These are phyloP conservation scores for Tenebrosternarchus preto DNA, from an alignment of 2,113 vertebrate genomes.

Conservation along the genomic window DNA sequence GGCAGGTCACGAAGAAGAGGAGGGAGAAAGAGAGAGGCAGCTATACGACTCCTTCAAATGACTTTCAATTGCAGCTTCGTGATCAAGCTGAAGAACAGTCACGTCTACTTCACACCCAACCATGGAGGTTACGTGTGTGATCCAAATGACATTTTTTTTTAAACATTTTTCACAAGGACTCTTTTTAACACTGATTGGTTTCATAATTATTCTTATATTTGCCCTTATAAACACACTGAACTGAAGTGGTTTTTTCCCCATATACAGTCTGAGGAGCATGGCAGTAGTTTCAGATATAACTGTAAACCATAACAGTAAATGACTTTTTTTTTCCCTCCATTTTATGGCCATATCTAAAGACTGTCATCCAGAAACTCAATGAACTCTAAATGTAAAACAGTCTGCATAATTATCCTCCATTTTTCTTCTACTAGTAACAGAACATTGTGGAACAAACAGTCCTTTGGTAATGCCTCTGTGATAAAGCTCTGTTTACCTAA, in stretches of 20 bases:
- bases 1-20: conserved; percentile 69
- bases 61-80: conserved; percentile 38
- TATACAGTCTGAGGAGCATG: not conserved
- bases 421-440: not conserved
- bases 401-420: not conserved
- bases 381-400: not conserved
- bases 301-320: too few relatives aligned
- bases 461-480: not conserved
- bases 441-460: not conserved
- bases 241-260: not conserved
- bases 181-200: conserved; percentile 13
- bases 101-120: too few relatives aligned
- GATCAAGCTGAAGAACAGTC: not conserved
- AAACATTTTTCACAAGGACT: not conserved
- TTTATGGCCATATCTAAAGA: too few relatives aligned
- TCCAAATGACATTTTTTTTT: not conserved
- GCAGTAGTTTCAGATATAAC: not conserved
- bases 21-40: conserved; percentile 61
- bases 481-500: not conserved
- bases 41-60: conserved; percentile 46
- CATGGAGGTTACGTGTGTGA: not conserved
- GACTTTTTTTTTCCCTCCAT: too few relatives aligned
- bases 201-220: not conserved
- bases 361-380: too few relatives aligned
- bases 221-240: not conserved